These are phyloP conservation scores for Dufourea novaeangliae DNA, from an alignment of 1,140 invertebrate genomes.

Conservation along the genomic window DNA sequence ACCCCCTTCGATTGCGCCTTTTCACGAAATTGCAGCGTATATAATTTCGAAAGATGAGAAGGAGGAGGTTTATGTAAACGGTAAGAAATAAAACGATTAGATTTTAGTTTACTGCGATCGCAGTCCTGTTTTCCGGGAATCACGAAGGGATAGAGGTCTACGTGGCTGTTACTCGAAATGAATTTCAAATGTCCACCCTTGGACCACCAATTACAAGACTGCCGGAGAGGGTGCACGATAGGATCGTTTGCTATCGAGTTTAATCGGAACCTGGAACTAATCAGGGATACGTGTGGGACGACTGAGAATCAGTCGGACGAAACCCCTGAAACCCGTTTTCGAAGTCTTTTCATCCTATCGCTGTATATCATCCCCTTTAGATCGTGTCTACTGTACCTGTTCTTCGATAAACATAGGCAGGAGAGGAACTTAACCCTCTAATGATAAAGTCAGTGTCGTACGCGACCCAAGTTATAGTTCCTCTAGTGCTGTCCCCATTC, in stretches of 20 bases:
- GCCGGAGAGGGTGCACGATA: conserved; percentile 68
- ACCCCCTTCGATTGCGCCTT: not conserved
- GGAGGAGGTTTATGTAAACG: not conserved
- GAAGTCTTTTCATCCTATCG: conserved; percentile 23
- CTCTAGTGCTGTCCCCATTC: too few relatives aligned
- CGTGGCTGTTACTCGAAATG: conserved; percentile 51
- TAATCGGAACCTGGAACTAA: conserved; percentile 67
- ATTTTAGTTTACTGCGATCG: not conserved
- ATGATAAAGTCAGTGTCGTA: too few relatives aligned
- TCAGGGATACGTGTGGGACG: conserved; percentile 57
- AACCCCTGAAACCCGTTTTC: conserved; percentile 12
- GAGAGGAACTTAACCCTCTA: too few relatives aligned
- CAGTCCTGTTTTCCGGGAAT: conserved; percentile 43
- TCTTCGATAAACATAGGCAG: not conserved
- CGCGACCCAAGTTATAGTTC: too few relatives aligned
- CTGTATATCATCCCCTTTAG: not conserved
- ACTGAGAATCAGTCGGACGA: conserved; percentile 40
- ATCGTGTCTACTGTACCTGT: not conserved
- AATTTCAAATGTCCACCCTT: conserved; percentile 73
- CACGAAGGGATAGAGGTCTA: conserved; percentile 46
- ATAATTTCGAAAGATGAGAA: not conserved
- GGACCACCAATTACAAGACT: conserved; percentile 71
- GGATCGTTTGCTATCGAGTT: conserved; percentile 70
- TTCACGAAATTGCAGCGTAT: not conserved
- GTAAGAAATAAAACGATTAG: conserved; percentile 10